Evolutionary conservation across 2,113 vertebrate genomes (phyloP).

Genomic region (Orthochromis malagaraziensis): DNA sequence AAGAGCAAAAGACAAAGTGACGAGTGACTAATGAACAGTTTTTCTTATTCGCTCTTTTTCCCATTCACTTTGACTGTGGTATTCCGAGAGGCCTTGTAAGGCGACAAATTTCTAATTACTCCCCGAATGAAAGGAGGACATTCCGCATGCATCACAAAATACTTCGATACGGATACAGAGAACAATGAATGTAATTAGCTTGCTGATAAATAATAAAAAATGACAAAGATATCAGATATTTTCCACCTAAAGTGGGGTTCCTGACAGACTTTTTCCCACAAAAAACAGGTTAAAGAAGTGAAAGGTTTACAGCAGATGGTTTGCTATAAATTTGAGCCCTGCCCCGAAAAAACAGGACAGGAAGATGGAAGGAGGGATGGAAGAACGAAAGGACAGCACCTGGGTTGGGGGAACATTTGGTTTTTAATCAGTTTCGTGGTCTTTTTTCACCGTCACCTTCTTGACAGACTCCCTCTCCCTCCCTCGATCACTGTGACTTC

Average conservation of each 20-base stretch:
- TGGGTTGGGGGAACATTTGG: constrained; percentile 22
- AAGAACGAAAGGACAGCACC: neutral
- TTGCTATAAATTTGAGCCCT: neutral
- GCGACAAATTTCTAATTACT: constrained; percentile 38
- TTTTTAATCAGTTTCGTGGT: constrained; percentile 30
- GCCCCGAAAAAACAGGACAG: neutral
- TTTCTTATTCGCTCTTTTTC: neutral
- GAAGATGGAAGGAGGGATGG: neutral
- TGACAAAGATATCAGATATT: neutral
- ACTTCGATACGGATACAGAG: constrained; percentile 3
- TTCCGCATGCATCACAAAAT: constrained; percentile 2
- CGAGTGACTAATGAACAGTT: constrained; percentile 22
- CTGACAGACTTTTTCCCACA: neutral
- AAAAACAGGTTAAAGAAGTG: neutral
- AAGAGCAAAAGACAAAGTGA: neutral
- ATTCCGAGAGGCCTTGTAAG: constrained; percentile 19
- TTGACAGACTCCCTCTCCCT: constrained; percentile 2
- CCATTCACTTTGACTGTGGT: neutral
- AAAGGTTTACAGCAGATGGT: neutral
- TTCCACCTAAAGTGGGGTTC: neutral
- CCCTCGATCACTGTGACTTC: constrained; percentile 47
- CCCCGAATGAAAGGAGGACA: constrained; percentile 17
- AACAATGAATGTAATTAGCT: constrained; percentile 39
- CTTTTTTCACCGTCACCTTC: neutral
- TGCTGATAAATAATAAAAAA: neutral